Evolutionary conservation across 2,797 vertebrate species (phyloP).

Genomic region (Lindbergichthys nudifrons): DNA sequence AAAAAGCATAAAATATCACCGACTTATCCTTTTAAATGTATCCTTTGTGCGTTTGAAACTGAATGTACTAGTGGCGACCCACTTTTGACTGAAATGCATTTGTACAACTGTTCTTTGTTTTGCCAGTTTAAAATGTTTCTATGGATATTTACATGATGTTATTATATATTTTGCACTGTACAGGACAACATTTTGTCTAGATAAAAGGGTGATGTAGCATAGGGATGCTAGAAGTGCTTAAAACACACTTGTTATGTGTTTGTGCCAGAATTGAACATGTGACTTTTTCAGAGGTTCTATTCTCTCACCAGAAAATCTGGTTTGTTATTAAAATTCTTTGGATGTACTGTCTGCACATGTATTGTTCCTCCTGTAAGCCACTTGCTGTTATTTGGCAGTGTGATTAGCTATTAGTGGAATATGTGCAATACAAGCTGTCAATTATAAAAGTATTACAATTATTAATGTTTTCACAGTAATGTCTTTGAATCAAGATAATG

Average conservation of each 20-base stretch:
- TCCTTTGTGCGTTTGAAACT: constrained; percentile 68
- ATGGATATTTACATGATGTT: constrained; percentile 75
- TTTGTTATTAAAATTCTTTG: constrained; percentile 57
- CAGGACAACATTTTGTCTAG: constrained; percentile 72
- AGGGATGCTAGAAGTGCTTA: constrained; percentile 78
- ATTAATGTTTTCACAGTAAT: constrained; percentile 48
- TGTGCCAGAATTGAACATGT: constrained; percentile 82
- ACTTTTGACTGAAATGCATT: constrained; percentile 70
- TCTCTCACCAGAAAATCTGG: constrained; percentile 59
- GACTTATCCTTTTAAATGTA: constrained; percentile 44
- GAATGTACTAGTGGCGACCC: constrained; percentile 85
- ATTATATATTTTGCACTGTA: constrained; percentile 81
- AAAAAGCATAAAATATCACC: constrained; percentile 11
- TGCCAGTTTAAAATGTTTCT: constrained; percentile 75
- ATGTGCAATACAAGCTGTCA: constrained; percentile 81
- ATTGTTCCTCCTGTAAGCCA: constrained; percentile 67
- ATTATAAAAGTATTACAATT: constrained; percentile 54
- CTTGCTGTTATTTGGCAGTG: constrained; percentile 76
- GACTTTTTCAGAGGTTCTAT: constrained; percentile 61
- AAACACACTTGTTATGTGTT: constrained; percentile 73
- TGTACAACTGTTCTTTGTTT: constrained; percentile 74
- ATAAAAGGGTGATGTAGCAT: constrained; percentile 71
- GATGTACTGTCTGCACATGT: constrained; percentile 69
- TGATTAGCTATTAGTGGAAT: constrained; percentile 79
- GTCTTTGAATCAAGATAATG: constrained; percentile 25